Base-by-base conservation (phyloP, 2,113 vertebrate species). In the Porphyrio hochstetteri region DNA sequence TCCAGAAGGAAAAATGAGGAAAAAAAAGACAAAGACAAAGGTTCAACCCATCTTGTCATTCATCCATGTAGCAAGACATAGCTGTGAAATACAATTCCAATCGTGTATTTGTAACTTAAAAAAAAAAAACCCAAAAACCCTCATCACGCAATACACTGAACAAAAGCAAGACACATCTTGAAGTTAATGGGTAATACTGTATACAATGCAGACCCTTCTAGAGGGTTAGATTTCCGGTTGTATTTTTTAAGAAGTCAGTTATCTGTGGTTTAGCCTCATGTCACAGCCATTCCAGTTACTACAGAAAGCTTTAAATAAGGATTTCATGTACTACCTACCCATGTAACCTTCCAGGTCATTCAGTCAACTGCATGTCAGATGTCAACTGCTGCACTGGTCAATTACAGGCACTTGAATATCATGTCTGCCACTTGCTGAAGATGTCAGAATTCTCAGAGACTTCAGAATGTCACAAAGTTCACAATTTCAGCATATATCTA, bases 341-440 rank as follows among this genome's bases (percentile, higher is more conserved):
- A 93, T 46, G 57, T 96, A 95, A 97, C 93, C 96, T 96, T 95
- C 72, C 64, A 88, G 94, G 93, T 97, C 96, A 94, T 56, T 72
- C 46, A 94, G 96, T 96, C 96, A 96, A 86, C 95, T 92, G 80
- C 1, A 3, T 91, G 87, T 88, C 94, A 95, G 61, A 72, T 96
- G 91, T 96, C 69, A 94, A 91, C 92, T 92, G 95, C 83, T 92
- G 82, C 94, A 83, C 17, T 96, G 95, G 97, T 95, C 97, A 98
- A 97, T 98, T 97, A 97, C 70, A 94, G 96, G 94, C 94, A 96
- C 88, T 97, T 97, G 96, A 98, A 98, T 93, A 98, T 90, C 31
- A 17, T 90, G 75, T 74, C 74, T 96, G 89, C 85, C 95, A 96
- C 93, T 97, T 97, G 80, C 95, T 97, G 95, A 93, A 97, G 96